Evolutionary conservation across 2,113 vertebrate species (phyloP), one percentile per base, ranked within the genome.

Genomic region (Myxocyprinus asiaticus): DNA sequence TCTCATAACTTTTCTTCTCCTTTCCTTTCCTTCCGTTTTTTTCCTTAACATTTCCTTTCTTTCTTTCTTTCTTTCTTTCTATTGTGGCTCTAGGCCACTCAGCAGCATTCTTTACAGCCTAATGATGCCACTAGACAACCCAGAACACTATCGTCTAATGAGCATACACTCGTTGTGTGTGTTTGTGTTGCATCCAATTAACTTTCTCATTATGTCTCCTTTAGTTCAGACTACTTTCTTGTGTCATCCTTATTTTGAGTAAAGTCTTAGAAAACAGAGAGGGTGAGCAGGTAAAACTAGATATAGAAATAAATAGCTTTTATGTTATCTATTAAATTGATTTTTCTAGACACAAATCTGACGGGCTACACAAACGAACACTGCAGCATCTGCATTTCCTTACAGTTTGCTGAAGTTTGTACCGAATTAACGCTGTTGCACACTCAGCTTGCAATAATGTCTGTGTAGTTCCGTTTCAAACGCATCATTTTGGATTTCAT

Each of bases 61-160:
- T 15, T 11, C 55, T 58, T 58, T 11, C 22, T 33, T 33, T 33
- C 7, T 9, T 33, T 17, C 11, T 58, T 61, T 65, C 51, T 65
- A 45, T 11, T 8, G 33, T 63, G 50, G 15, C 73, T 75, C 53
- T 59, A 15, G 69, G 22, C n/a, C 47, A 22, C 81, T 61, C 75
- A 10, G 62, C 67, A 76, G 76, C 81, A 69, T 71, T 67, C 81
- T 82, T 79, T 75, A 75, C 56, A 82, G 65, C 76, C 44, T 78
- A 82, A 82, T 78, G 76, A 73, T 76, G 82, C 72, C 77, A 83
- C 77, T 73, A 67, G 78, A 72, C 43, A 43, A 80, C 67, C 73
- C 73, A 62, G 78, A 73, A 59, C 62, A 73, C 67, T 68, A 3
- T 33, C 48, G 62, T 64, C 82, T 81, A 84, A 81, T 81, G 69